phyloP scores from a whole-genome alignment of 2,888 invertebrate genomes.

The Hofmannophila pseudospretella region DNA sequence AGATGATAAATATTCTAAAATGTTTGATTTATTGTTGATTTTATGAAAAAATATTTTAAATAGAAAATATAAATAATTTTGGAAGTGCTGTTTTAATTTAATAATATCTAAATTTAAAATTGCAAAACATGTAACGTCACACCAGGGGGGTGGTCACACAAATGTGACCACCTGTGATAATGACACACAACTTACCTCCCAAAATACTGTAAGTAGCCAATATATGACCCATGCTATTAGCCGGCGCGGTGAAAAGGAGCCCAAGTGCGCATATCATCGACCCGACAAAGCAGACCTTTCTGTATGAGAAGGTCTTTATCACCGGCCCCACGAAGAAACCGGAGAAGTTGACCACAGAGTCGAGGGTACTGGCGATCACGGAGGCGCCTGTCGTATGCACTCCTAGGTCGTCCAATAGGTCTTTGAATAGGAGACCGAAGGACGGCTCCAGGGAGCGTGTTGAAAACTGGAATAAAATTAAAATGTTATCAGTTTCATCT shows the following conservation, averaged over 20 bases:
- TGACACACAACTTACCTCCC: slow-evolving; percentile 85
- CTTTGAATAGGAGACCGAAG: slow-evolving; percentile 88
- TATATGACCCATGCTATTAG: slow-evolving; percentile 84
- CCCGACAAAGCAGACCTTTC: slow-evolving; percentile 83
- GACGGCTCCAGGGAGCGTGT: slow-evolving; percentile 89
- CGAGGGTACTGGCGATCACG: slow-evolving; percentile 85
- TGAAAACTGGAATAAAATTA: slow-evolving; percentile 81
- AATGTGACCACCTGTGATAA: no score
- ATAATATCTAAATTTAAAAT: no score
- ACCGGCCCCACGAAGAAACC: slow-evolving; percentile 87
- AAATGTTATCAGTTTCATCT: no score
- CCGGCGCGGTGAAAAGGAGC: slow-evolving; percentile 82
- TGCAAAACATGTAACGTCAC: no score
- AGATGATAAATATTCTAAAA: no score
- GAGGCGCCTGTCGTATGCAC: slow-evolving; percentile 87
- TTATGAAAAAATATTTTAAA: no score
- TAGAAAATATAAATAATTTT: no score
- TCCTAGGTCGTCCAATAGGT: slow-evolving; percentile 81
- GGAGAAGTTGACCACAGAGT: slow-evolving; percentile 87
- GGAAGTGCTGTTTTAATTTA: no score
- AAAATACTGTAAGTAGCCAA: slow-evolving; percentile 85
- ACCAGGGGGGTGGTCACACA: no score
- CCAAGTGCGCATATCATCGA: slow-evolving; percentile 82
- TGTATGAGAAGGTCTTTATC: slow-evolving; percentile 85
- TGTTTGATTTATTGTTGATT: no score